These are phyloP conservation scores for Percina caprodes DNA, from an alignment of 2,113 vertebrate species.

Conservation along the genomic window DNA sequence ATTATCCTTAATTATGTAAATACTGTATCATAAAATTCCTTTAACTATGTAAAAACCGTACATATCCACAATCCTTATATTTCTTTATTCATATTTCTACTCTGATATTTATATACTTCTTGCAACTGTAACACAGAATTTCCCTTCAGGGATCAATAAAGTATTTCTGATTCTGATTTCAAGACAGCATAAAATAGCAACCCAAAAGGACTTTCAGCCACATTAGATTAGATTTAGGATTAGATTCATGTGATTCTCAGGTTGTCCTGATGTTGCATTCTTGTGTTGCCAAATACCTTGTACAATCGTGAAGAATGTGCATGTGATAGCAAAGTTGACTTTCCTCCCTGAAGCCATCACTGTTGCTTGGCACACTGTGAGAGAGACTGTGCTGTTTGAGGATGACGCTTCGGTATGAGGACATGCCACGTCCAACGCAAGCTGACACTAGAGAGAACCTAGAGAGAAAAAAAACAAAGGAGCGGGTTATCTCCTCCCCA, in stretches of 20 bases:
- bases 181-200: background rate
- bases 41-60: too few relatives aligned
- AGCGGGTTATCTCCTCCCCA: conserved; percentile 23
- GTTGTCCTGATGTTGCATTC: background rate
- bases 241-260: conserved; percentile 12
- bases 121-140: too few relatives aligned
- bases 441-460: conserved; percentile 17
- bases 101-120: too few relatives aligned
- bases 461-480: conserved; percentile 1
- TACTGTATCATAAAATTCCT: too few relatives aligned
- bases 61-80: too few relatives aligned
- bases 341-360: conserved; percentile 47
- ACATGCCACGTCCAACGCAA: conserved; percentile 6
- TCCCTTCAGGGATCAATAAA: too few relatives aligned
- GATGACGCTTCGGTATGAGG: conserved; percentile 22
- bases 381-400: conserved; percentile 20
- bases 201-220: background rate
- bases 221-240: too few relatives aligned
- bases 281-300: conserved; percentile 34
- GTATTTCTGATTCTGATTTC: too few relatives aligned
- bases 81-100: too few relatives aligned
- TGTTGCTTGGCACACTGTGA: conserved; percentile 50
- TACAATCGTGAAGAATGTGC: conserved; percentile 34
- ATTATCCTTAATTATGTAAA: too few relatives aligned
- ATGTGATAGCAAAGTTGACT: conserved; percentile 42